Conservation (phyloP, 2,113 vertebrate species). For the Smithornis capensis region DNA sequence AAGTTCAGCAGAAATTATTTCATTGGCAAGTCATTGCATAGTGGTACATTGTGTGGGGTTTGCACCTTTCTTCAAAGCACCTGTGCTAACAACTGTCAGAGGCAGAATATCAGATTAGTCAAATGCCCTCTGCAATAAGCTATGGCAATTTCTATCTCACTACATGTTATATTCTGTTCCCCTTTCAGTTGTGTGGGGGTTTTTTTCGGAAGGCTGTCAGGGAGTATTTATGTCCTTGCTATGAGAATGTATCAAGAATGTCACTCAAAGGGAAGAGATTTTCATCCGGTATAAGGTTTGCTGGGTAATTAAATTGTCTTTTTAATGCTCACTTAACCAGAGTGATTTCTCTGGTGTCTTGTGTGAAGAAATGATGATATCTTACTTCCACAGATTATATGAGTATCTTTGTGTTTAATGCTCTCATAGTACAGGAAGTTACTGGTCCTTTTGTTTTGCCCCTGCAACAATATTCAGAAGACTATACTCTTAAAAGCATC, state of each 20-base stretch:
- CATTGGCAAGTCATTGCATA: neutral
- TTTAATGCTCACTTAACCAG: neutral
- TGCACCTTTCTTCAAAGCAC: neutral
- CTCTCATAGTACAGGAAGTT: neutral
- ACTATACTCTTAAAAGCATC: neutral
- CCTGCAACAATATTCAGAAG: neutral
- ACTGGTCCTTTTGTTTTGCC: neutral
- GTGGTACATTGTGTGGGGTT: neutral
- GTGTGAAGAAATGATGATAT: neutral
- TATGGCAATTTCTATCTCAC: neutral
- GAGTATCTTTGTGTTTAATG: neutral
- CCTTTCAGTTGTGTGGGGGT: neutral
- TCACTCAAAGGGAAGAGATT: neutral
- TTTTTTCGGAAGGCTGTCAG: neutral
- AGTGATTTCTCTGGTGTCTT: neutral
- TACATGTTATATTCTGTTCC: neutral
- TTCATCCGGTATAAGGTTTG: neutral
- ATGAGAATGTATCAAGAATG: neutral
- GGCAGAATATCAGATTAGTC: neutral
- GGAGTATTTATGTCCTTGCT: neutral
- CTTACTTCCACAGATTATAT: neutral
- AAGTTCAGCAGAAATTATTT: neutral
- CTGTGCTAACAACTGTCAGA: neutral
- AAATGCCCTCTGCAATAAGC: too few species aligned
- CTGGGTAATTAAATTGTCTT: neutral